Evolutionary conservation across 1,140 invertebrate genomes (phyloP).

Genomic region (Lucilia sericata): DNA sequence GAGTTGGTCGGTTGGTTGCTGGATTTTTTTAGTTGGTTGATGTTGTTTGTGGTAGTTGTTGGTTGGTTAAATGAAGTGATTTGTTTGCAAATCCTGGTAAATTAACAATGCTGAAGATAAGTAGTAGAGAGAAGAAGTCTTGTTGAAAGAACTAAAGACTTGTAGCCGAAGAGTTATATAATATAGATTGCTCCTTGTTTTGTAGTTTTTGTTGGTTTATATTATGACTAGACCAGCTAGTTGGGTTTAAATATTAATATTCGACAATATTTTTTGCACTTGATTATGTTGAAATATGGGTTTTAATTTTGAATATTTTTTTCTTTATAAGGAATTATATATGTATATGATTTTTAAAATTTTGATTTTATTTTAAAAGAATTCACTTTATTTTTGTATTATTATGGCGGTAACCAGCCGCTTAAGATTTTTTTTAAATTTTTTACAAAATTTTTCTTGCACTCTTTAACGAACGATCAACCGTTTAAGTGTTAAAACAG

Average conservation of each 20-base stretch:
- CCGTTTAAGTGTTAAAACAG: neutral
- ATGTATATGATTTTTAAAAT: neutral
- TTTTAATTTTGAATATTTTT: neutral
- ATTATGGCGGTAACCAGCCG: neutral
- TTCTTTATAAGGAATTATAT: too few relatives aligned
- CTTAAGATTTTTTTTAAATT: neutral
- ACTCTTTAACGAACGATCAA: neutral
- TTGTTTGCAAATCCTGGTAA: neutral
- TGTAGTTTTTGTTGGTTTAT: neutral
- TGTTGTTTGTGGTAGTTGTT: neutral
- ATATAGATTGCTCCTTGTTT: too few relatives aligned
- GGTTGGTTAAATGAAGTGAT: slow-evolving; percentile 22
- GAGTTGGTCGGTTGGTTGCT: neutral
- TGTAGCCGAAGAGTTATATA: neutral
- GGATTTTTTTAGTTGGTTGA: neutral
- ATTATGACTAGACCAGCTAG: slow-evolving; percentile 14
- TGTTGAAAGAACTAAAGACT: neutral
- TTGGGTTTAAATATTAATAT: neutral
- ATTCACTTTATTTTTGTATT: neutral
- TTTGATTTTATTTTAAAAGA: neutral
- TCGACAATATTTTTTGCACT: neutral
- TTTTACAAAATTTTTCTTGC: neutral
- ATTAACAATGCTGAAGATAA: neutral
- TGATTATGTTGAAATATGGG: neutral
- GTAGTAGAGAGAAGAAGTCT: neutral